These are phyloP conservation scores for Epirrhoe tristata DNA, from an alignment of 2,888 invertebrate species.

Conservation along the genomic window DNA sequence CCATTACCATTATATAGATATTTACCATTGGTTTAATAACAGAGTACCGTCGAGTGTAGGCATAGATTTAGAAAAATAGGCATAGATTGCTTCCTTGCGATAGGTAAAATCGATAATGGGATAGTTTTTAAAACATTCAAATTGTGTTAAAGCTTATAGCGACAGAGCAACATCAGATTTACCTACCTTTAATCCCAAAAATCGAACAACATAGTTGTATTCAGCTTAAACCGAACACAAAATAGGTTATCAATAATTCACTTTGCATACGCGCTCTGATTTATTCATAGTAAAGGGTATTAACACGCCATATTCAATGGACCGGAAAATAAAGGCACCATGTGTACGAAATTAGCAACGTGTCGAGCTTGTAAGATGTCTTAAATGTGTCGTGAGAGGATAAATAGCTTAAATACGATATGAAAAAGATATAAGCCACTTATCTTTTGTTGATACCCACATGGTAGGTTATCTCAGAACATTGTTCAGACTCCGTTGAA, in stretches of 20 bases:
- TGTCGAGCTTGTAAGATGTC: background rate
- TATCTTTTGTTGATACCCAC: too few relatives aligned
- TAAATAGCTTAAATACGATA: background rate
- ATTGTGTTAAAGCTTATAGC: too few relatives aligned
- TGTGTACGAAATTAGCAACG: constrained; percentile 56
- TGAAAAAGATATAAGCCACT: background rate
- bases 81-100: too few relatives aligned
- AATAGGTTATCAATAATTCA: constrained; percentile 50
- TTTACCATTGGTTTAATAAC: too few relatives aligned
- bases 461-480: too few relatives aligned
- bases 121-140: too few relatives aligned
- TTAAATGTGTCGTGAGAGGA: background rate
- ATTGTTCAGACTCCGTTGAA: too few relatives aligned
- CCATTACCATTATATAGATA: too few relatives aligned
- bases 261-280: constrained; percentile 48
- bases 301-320: constrained; percentile 57
- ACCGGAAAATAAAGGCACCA: constrained; percentile 59
- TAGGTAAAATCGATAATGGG: too few relatives aligned
- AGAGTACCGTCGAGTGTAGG: too few relatives aligned
- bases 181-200: constrained; percentile 5
- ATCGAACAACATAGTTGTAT: constrained; percentile 11
- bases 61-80: too few relatives aligned
- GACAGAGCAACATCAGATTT: background rate
- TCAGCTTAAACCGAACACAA: constrained; percentile 22
- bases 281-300: constrained; percentile 53